Base-by-base conservation (phyloP, 2,797 vertebrate genomes). In the Tenualosa thibaudeaui region DNA sequence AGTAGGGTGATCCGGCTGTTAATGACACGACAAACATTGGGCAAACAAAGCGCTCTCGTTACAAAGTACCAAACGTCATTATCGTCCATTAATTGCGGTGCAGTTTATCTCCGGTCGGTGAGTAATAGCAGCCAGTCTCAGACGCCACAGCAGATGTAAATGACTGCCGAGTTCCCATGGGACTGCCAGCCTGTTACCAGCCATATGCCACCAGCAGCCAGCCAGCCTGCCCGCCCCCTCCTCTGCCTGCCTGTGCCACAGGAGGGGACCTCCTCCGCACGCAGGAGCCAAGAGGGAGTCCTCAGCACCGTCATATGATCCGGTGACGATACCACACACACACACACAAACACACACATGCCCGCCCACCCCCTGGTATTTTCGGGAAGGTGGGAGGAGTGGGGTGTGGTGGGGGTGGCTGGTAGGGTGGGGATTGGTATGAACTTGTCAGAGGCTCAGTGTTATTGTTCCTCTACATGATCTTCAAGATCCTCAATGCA, bases 221-320 rank as follows among this genome's bases (percentile, higher is more conserved):
- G 89, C 86, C 68, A 65, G 83, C 86, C 88, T 84, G 71, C 17
- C 37, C 40, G 56, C 58, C 58, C 58, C 58, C 58, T 62, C 54
- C 54, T 78, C 37, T 3, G 71, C 71, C 71, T 40, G 37, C 87
- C 81, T 83, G 88, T 90, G 89, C 90, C 86, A 86, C 85, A 13
- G 85, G 68, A 40, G 65, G 84, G 85, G 85, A 54, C 88, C 75
- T 91, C 87, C 91, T 78, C 40, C 17, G 46, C 15, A 40, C 7
- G 93, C 85, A 84, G 91, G 90, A 92, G 89, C 87, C 89, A 90
- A 86, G 89, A 89, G 84, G 85, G 87, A 85, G 90, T 91, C 86
- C 87, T 87, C 81, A 82, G 90, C 83, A 89, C 88, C 68, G 89
- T 93, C 93, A 93, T 86, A 86, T 84, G 82, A 86, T 87, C 71